Percentiles rank a stretch among this genome's conserved stretches.
Evolutionary conservation across 2,113 vertebrate species (phyloP).

Genomic region (Platichthys flesus): DNA sequence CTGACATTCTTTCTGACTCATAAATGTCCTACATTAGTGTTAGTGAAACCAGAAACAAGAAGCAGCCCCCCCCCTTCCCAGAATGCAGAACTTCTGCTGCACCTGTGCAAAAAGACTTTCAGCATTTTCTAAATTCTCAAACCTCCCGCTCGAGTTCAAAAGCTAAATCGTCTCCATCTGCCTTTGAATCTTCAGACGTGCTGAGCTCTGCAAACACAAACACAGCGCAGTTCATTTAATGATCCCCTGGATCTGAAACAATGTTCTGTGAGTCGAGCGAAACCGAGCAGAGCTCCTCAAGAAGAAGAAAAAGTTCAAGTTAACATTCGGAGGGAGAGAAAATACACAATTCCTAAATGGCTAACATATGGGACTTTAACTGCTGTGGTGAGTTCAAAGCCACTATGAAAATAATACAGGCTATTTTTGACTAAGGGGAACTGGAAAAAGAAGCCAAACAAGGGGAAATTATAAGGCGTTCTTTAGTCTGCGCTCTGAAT

Average conservation of each 20-base stretch:
- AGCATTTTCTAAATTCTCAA: neutral
- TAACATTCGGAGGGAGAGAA: slow-evolving; percentile 61
- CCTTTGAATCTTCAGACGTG: neutral
- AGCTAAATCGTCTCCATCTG: neutral
- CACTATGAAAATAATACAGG: slow-evolving; percentile 81
- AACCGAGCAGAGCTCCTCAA: slow-evolving; percentile 42
- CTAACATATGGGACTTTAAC: slow-evolving; percentile 80
- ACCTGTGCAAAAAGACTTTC: slow-evolving; percentile 2
- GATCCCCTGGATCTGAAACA: slow-evolving; percentile 25
- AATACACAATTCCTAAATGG: slow-evolving; percentile 77
- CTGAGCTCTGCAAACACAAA: neutral
- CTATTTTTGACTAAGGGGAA: slow-evolving; percentile 80
- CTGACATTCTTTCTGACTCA: neutral
- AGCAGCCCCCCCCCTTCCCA: neutral
- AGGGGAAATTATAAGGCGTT: slow-evolving; percentile 81
- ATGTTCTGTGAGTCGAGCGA: slow-evolving; percentile 31
- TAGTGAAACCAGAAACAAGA: neutral
- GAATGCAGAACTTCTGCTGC: neutral
- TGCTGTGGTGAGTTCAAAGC: slow-evolving; percentile 84
- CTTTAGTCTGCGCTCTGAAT: slow-evolving; percentile 62
- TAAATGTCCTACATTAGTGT: slow-evolving; percentile 6
- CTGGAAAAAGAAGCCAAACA: slow-evolving; percentile 79
- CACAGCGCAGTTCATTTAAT: slow-evolving; percentile 10
- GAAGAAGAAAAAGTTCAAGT: slow-evolving; percentile 51
- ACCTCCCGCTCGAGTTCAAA: neutral